phyloP scores from a whole-genome alignment of 2,888 invertebrate genomes.

The Drosophila prolongata region DNA sequence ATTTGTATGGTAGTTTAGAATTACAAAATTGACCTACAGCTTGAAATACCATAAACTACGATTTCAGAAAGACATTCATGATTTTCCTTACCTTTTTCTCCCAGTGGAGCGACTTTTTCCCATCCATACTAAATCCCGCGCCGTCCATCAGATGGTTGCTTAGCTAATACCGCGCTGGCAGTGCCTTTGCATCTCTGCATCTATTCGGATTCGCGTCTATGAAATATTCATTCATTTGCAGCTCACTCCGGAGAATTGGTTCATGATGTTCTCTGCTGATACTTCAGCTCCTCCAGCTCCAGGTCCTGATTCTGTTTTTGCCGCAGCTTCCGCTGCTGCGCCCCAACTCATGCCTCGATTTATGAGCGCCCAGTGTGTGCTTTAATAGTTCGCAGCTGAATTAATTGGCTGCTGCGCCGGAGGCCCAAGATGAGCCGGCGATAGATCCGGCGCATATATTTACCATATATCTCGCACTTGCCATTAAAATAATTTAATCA shows the following conservation, averaged over 20 bases:
- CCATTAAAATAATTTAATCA: slow-evolving; percentile 79
- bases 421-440: slow-evolving; percentile 39
- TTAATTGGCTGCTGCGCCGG: slow-evolving; percentile 72
- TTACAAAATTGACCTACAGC: too few relatives aligned
- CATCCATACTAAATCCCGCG: slow-evolving; percentile 25
- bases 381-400: slow-evolving; percentile 80
- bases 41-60: too few relatives aligned
- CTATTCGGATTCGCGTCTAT: slow-evolving; percentile 59
- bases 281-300: slow-evolving; percentile 22
- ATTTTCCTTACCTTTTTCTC: neutral
- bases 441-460: slow-evolving; percentile 60
- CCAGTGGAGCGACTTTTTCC: slow-evolving; percentile 13
- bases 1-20: too few relatives aligned
- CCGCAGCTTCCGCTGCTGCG: slow-evolving; percentile 15
- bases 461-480: slow-evolving; percentile 70
- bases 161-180: slow-evolving; percentile 59
- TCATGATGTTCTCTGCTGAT: slow-evolving; percentile 55
- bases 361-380: slow-evolving; percentile 79
- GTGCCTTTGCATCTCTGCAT: slow-evolving; percentile 48
- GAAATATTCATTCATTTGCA: slow-evolving; percentile 80
- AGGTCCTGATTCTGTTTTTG: neutral
- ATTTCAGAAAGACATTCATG: too few relatives aligned
- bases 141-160: slow-evolving; percentile 54
- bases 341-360: slow-evolving; percentile 70
- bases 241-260: slow-evolving; percentile 72